Conservation (phyloP, 2,888 invertebrate species). For the Nephrotoma guestfalica region DNA sequence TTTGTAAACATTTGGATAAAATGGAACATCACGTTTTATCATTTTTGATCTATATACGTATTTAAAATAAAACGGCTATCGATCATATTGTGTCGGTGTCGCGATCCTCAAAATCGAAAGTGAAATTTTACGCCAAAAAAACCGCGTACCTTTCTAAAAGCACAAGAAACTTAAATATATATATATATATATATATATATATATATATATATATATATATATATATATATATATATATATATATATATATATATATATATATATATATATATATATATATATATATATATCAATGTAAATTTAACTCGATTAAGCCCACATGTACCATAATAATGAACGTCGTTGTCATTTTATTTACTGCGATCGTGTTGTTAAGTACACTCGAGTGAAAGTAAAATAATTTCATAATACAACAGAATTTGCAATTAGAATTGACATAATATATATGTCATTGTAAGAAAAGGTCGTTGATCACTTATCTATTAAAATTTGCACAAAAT, state of each 20-base stretch:
- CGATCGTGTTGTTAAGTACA: not conserved
- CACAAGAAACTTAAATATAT: no score
- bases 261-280: no score
- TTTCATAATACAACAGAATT: not conserved
- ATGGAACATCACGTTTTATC: not conserved
- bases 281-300: not conserved
- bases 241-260: no score
- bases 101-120: not conserved
- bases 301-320: not conserved
- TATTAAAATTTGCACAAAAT: not conserved
- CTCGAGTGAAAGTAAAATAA: not conserved
- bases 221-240: no score
- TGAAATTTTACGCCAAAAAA: not conserved
- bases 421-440: not conserved
- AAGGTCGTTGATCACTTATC: not conserved
- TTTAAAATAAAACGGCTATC: no score
- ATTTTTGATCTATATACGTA: not conserved
- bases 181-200: no score
- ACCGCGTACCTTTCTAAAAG: not conserved
- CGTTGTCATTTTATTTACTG: not conserved
- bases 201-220: no score
- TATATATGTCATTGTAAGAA: not conserved
- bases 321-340: not conserved
- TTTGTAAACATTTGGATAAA: not conserved
- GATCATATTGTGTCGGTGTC: no score